A percentile compares a stretch with the other conserved stretches of the same genome.
Conservation (phyloP, 1,140 invertebrate species). For the Drosophila pachea region DNA sequence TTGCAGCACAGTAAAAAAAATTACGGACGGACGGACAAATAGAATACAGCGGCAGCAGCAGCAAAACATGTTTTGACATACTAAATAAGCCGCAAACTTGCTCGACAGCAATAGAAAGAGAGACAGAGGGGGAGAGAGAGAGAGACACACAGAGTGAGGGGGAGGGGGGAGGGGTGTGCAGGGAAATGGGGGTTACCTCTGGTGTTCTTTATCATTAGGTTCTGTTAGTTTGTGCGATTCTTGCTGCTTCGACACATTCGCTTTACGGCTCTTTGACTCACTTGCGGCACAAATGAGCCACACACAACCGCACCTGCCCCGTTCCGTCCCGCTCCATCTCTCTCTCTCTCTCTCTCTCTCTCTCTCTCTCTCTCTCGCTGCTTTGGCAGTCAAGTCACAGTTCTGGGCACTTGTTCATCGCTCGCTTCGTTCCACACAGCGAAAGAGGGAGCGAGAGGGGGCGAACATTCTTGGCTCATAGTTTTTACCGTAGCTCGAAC, state of each 20-base stretch:
- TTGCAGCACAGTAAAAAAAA: conserved; percentile 49
- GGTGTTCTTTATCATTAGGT: conserved; percentile 75
- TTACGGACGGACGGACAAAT: conserved; percentile 16
- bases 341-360: background rate
- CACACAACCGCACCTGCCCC: background rate
- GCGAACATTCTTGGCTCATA: conserved; percentile 55
- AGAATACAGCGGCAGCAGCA: conserved; percentile 15
- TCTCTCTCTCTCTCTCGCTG: background rate
- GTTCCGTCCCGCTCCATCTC: background rate
- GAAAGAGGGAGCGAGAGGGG: no score
- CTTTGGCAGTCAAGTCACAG: conserved; percentile 45
- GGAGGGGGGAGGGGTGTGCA: background rate
- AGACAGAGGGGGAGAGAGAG: conserved; percentile 2
- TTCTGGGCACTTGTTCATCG: conserved; percentile 35
- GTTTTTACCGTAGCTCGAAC: conserved; percentile 78
- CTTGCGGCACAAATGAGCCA: conserved; percentile 60
- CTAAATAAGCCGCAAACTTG: conserved; percentile 71
- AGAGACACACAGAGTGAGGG: background rate
- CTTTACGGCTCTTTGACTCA: conserved; percentile 69
- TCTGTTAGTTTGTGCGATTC: conserved; percentile 74
- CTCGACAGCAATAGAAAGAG: conserved; percentile 16
- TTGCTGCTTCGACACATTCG: conserved; percentile 66
- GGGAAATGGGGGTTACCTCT: background rate
- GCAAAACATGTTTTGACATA: conserved; percentile 77
- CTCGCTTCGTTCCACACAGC: background rate